Percentiles rank a stretch among this genome's conserved stretches.
Conservation (phyloP, 2,888 invertebrate genomes). For the Thyatira batis region DNA sequence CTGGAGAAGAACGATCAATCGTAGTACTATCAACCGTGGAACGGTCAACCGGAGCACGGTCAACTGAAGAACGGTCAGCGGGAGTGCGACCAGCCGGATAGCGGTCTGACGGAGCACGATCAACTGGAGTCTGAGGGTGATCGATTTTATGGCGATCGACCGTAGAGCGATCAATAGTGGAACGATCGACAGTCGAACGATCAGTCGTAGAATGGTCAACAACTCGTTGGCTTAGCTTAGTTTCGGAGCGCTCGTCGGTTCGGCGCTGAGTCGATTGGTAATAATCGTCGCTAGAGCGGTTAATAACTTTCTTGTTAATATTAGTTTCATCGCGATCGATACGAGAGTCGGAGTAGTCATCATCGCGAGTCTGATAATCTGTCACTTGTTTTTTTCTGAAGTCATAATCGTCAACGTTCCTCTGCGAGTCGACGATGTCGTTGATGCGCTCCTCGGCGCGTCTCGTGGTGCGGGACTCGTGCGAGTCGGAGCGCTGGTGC, state of each 20-base stretch:
- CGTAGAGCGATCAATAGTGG: background rate
- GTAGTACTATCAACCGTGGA: background rate
- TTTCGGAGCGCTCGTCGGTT: slow-evolving; percentile 13
- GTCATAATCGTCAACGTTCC: slow-evolving; percentile 60
- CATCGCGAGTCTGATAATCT: slow-evolving; percentile 31
- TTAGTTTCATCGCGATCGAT: slow-evolving; percentile 18
- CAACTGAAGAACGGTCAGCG: background rate
- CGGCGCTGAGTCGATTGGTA: slow-evolving; percentile 16
- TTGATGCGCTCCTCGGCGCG: slow-evolving; percentile 41
- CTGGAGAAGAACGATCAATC: background rate
- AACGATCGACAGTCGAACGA: background rate
- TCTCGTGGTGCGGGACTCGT: slow-evolving; percentile 48
- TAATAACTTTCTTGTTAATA: slow-evolving; percentile 23
- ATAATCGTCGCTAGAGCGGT: slow-evolving; percentile 28
- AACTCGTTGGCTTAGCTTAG: background rate
- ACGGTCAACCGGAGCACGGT: background rate
- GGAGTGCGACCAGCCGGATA: background rate
- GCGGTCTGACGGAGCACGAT: background rate
- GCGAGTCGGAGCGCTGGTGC: slow-evolving; percentile 49
- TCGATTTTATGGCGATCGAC: background rate
- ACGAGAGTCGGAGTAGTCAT: slow-evolving; percentile 32
- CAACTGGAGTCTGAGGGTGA: too few species aligned
- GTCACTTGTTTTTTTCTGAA: slow-evolving; percentile 45
- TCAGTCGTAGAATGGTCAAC: slow-evolving; percentile 2
- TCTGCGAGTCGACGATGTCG: slow-evolving; percentile 66